These are phyloP conservation scores for Malaclemys terrapin DNA, from an alignment of 2,113 vertebrate species.

Conservation along the genomic window DNA sequence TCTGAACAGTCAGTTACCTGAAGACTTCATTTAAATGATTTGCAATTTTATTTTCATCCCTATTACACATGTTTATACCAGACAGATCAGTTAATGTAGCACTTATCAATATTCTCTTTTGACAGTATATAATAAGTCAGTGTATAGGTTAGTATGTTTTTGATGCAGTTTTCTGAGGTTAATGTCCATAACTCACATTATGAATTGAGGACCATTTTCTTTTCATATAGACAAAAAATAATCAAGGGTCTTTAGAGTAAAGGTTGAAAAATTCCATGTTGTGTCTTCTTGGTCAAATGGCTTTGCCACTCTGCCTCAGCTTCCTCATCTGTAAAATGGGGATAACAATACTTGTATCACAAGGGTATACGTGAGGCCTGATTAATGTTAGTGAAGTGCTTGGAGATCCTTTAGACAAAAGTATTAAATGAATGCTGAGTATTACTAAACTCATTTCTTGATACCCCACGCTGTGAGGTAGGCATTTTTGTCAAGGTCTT, in stretches of 20 bases:
- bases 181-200: not conserved
- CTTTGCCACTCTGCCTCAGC: not conserved
- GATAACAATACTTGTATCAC: not conserved
- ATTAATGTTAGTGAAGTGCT: not conserved
- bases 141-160: not conserved
- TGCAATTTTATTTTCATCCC: not conserved
- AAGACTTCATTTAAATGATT: conserved; percentile 17
- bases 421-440: not conserved
- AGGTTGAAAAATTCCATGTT: not conserved
- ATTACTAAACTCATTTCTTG: not conserved
- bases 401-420: not conserved
- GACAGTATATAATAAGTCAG: not conserved
- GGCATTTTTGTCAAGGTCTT: not conserved
- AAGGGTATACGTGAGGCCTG: not conserved
- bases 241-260: not conserved
- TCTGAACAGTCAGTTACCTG: not conserved
- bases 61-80: not conserved
- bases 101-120: not conserved
- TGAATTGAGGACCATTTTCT: not conserved
- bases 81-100: not conserved
- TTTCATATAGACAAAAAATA: not conserved
- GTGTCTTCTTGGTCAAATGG: not conserved
- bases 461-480: not conserved
- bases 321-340: not conserved
- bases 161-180: not conserved